Evolutionary conservation across 2,888 invertebrate genomes (phyloP).

Genomic region (Agrotis ipsilon): DNA sequence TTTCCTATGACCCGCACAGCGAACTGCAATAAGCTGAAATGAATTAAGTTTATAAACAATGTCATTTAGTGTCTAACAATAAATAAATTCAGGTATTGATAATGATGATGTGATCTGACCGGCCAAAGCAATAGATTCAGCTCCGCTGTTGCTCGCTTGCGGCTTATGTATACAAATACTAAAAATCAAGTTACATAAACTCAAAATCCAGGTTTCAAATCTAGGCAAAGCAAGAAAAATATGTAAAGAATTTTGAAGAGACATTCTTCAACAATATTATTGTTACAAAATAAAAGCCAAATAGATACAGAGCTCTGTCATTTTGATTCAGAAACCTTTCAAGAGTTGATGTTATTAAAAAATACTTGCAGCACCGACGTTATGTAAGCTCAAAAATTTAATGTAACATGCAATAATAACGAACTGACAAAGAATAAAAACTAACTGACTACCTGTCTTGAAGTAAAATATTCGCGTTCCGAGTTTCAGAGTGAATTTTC

Average conservation of each 20-base stretch:
- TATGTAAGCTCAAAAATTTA: slow-evolving; percentile 30
- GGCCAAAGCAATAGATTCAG: too few relatives aligned
- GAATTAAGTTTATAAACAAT: too few relatives aligned
- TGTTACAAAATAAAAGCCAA: slow-evolving; percentile 1
- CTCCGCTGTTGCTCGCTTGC: too few relatives aligned
- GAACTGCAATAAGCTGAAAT: too few relatives aligned
- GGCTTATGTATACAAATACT: not conserved
- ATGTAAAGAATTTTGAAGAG: not conserved
- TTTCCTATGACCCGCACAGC: too few relatives aligned
- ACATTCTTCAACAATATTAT: slow-evolving; percentile 14
- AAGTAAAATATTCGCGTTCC: slow-evolving; percentile 42
- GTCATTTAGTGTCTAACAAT: too few relatives aligned
- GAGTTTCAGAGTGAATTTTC: slow-evolving; percentile 19
- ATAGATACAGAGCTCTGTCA: slow-evolving; percentile 4
- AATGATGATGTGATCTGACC: too few relatives aligned
- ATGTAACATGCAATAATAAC: slow-evolving; percentile 48
- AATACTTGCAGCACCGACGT: slow-evolving; percentile 28
- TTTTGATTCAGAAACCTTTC: slow-evolving; percentile 23
- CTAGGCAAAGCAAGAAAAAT: not conserved
- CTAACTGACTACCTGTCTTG: slow-evolving; percentile 31
- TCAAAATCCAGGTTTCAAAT: not conserved
- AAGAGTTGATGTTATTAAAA: slow-evolving; percentile 45
- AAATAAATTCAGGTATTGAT: too few relatives aligned
- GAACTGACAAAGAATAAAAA: slow-evolving; percentile 35
- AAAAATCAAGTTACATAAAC: too few relatives aligned